A percentile compares a stretch with the other conserved stretches of the same genome.
Conservation (phyloP, 2,797 vertebrate genomes). For the Tarsius wallacei region DNA sequence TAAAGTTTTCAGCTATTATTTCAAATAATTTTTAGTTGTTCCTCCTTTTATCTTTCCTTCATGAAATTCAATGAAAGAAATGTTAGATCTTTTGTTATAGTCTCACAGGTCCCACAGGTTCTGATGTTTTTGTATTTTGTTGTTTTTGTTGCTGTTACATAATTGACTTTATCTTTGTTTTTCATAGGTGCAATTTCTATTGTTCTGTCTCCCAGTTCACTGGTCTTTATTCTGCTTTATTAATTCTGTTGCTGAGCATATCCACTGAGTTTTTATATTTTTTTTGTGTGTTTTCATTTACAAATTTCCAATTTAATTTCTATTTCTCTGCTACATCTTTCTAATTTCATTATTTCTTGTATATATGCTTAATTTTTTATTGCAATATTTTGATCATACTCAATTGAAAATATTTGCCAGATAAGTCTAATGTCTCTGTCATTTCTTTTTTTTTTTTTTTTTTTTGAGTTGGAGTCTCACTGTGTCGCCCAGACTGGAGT, state of each 20-base stretch:
- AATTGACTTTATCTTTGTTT: background rate
- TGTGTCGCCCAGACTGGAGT: no score
- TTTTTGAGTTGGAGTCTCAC: no score
- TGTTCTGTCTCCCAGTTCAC: background rate
- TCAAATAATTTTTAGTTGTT: background rate
- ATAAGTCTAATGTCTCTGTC: background rate
- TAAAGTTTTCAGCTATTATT: background rate
- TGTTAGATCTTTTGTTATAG: background rate
- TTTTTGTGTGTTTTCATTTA: background rate
- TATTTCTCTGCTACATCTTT: background rate
- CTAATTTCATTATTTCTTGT: background rate
- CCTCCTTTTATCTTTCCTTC: background rate
- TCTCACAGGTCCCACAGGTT: background rate
- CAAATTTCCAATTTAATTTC: background rate
- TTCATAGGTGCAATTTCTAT: background rate
- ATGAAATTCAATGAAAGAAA: background rate
- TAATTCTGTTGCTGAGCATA: background rate
- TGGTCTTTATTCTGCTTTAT: background rate
- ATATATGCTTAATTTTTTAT: background rate
- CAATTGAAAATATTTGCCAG: background rate
- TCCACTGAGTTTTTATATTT: background rate
- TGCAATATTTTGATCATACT: background rate
- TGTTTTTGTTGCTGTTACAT: background rate
- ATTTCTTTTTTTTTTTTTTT: no score
- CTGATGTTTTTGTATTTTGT: background rate